A percentile compares a stretch with the other conserved stretches of the same genome.
Conservation (phyloP, 1,140 invertebrate species). For the Procambarus virginalis region DNA sequence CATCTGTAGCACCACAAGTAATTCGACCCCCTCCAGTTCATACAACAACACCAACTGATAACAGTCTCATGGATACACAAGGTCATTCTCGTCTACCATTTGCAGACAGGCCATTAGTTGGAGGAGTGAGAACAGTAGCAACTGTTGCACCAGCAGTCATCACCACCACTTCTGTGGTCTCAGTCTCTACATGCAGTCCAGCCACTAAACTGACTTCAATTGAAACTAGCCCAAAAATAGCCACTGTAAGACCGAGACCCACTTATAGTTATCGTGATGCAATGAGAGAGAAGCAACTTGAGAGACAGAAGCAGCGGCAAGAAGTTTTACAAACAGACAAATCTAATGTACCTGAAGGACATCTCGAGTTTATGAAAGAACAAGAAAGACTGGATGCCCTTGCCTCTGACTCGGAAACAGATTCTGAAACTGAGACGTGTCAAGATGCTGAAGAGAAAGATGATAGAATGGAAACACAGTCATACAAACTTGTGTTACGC, state of each 20-base stretch:
- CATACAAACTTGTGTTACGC: slow-evolving; percentile 66
- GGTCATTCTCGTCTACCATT: slow-evolving; percentile 52
- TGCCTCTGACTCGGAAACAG: slow-evolving; percentile 61
- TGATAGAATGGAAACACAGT: slow-evolving; percentile 56
- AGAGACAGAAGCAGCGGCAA: slow-evolving; percentile 43
- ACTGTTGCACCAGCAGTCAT: slow-evolving; percentile 70
- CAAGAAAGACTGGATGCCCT: slow-evolving; percentile 18
- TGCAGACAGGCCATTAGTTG: slow-evolving; percentile 41
- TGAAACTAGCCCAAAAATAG: slow-evolving; percentile 52
- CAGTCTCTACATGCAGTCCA: slow-evolving; percentile 36
- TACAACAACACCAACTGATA: slow-evolving; percentile 33
- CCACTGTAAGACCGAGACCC: slow-evolving; percentile 68
- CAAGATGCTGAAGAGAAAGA: slow-evolving; percentile 37
- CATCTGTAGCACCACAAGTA: slow-evolving; percentile 61
- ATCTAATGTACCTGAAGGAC: not conserved
- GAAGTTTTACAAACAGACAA: slow-evolving; percentile 45
- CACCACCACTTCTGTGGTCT: slow-evolving; percentile 51
- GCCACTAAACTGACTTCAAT: slow-evolving; percentile 33
- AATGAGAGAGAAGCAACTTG: slow-evolving; percentile 68
- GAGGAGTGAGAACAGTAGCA: slow-evolving; percentile 64
- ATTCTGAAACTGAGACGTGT: slow-evolving; percentile 62
- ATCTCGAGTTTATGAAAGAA: slow-evolving; percentile 39
- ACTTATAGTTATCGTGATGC: slow-evolving; percentile 72
- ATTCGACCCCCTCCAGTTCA: slow-evolving; percentile 43
- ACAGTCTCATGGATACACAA: slow-evolving; percentile 9